Evolutionary conservation across 1,140 invertebrate species (phyloP).

Genomic region (Lithobius niger): DNA sequence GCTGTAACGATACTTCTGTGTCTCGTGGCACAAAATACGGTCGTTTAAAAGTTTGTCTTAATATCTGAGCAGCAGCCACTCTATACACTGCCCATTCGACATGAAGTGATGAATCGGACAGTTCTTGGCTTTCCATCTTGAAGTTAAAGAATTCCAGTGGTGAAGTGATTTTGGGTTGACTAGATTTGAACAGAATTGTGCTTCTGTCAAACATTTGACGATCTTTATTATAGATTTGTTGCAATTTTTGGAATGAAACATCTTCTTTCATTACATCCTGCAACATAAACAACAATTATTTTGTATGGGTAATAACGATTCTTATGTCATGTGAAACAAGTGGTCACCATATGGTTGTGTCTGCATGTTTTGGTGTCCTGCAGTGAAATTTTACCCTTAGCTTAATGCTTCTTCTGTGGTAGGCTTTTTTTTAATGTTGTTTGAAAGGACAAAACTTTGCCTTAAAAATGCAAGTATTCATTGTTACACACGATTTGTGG

Average conservation of each 20-base stretch:
- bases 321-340: not conserved
- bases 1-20: constrained; percentile 51
- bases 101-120: not conserved
- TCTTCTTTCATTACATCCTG: constrained; percentile 12
- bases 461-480: too few species aligned
- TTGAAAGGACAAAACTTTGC: too few species aligned
- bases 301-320: not conserved
- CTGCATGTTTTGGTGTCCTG: too few species aligned
- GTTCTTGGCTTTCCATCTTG: constrained; percentile 6
- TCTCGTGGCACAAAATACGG: constrained; percentile 42
- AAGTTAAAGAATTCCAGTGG: constrained; percentile 11
- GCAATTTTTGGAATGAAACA: constrained; percentile 11
- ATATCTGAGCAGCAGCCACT: constrained; percentile 45
- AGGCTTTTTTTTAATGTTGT: too few species aligned
- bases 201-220: constrained; percentile 10
- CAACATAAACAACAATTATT: not conserved
- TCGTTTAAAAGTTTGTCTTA: constrained; percentile 44
- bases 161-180: constrained; percentile 1
- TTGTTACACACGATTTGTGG: too few species aligned
- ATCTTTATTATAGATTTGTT: not conserved
- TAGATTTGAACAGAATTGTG: constrained; percentile 13
- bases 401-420: too few species aligned
- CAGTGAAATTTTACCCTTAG: too few species aligned
- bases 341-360: not conserved
- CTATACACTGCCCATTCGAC: constrained; percentile 48